phyloP scores from a whole-genome alignment of 2,113 vertebrate species.

The Bujurquina vittata region DNA sequence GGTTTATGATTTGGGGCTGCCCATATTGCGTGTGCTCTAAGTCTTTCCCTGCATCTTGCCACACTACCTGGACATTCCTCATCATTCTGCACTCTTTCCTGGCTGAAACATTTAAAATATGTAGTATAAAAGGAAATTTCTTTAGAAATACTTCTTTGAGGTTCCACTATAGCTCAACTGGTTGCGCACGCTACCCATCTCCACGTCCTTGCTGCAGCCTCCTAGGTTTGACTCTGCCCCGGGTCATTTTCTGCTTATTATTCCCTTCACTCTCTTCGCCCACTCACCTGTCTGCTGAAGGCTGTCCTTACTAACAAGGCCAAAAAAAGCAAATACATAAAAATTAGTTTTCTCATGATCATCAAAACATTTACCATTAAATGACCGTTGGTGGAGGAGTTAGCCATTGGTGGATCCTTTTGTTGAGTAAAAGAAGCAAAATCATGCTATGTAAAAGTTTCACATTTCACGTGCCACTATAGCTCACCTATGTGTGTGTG shows the following conservation, averaged over 20 bases:
- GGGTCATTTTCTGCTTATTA: accelerated
- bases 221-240: background rate
- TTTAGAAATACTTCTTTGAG: background rate
- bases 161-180: accelerated
- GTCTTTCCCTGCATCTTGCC: background rate
- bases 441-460: background rate
- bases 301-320: background rate
- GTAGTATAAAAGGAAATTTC: background rate
- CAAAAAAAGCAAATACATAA: background rate
- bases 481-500: background rate
- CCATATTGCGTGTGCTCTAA: background rate
- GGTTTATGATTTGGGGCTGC: background rate
- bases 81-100: background rate
- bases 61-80: background rate
- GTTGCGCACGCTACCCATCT: background rate
- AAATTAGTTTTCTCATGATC: background rate
- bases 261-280: background rate
- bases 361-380: background rate
- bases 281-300: background rate
- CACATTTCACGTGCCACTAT: background rate
- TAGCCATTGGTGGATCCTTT: accelerated
- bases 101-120: background rate
- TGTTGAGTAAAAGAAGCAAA: background rate
- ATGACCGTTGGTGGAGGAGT: background rate
- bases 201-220: accelerated